Percentiles rank a stretch among this genome's conserved stretches.
These are phyloP conservation scores for Catonia carolina DNA, from an alignment of 2,888 invertebrate genomes.

Conservation along the genomic window DNA sequence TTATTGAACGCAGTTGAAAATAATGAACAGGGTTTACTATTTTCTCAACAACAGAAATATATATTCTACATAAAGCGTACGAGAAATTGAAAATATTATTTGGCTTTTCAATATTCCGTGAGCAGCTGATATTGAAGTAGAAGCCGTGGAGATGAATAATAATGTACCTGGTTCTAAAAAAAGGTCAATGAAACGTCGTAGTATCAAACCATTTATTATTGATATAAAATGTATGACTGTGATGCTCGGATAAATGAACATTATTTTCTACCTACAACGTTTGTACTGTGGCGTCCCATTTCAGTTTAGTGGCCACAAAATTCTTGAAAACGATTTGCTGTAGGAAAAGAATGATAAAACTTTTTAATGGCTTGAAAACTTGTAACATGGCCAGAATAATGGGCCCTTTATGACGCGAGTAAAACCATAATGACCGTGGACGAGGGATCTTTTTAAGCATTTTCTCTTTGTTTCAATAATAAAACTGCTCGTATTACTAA, in stretches of 20 bases:
- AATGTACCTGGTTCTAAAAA: neutral
- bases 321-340: slow-evolving; percentile 8
- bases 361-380: slow-evolving; percentile 11
- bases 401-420: slow-evolving; percentile 6
- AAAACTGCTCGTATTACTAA: slow-evolving; percentile 12
- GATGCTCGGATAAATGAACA: neutral
- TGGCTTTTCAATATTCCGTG: no score
- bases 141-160: neutral
- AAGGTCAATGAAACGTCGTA: neutral
- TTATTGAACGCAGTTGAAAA: no score
- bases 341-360: slow-evolving; percentile 7
- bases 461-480: slow-evolving; percentile 15
- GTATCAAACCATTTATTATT: neutral
- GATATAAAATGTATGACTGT: no score
- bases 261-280: neutral
- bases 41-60: no score
- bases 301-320: slow-evolving; percentile 9
- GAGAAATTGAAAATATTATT: no score
- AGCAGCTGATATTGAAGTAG: no score
- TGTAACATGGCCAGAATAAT: slow-evolving; percentile 3
- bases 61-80: no score
- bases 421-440: slow-evolving; percentile 5
- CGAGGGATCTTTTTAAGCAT: neutral
- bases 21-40: no score
- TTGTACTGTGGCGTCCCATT: no score